Evolutionary conservation across 2,113 vertebrate genomes (phyloP).

Genomic region (Gila orcuttii): DNA sequence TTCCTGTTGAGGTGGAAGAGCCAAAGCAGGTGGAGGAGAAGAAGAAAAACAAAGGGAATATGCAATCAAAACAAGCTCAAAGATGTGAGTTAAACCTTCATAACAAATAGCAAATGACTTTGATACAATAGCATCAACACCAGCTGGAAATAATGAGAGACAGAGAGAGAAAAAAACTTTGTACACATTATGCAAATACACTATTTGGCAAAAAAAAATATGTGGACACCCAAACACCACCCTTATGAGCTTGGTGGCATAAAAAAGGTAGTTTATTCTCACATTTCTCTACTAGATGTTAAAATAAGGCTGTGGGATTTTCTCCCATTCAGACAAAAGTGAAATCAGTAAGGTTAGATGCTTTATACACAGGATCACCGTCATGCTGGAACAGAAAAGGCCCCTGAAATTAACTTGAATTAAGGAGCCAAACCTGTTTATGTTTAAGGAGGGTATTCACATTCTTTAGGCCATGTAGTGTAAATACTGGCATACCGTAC

Average conservation of each 20-base stretch:
- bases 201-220: background rate
- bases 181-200: background rate
- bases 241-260: background rate
- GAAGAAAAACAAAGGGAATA: conserved; percentile 21
- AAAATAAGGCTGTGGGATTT: conserved; percentile 10
- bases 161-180: background rate
- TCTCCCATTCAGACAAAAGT: background rate
- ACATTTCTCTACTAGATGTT: background rate
- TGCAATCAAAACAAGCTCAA: conserved; percentile 37
- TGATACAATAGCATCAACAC: background rate
- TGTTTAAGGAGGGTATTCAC: background rate
- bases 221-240: background rate
- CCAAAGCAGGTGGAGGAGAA: background rate
- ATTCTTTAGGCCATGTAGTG: background rate
- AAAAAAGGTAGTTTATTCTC: background rate
- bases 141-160: conserved; percentile 4
- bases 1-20: conserved; percentile 28
- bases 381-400: background rate
- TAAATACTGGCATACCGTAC: background rate
- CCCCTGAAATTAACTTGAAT: background rate
- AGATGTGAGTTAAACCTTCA: background rate
- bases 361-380: background rate
- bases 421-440: background rate
- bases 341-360: background rate
- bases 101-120: conserved; percentile 14